phyloP scores from a whole-genome alignment of 2,888 invertebrate species.

The Litoditis marina region DNA sequence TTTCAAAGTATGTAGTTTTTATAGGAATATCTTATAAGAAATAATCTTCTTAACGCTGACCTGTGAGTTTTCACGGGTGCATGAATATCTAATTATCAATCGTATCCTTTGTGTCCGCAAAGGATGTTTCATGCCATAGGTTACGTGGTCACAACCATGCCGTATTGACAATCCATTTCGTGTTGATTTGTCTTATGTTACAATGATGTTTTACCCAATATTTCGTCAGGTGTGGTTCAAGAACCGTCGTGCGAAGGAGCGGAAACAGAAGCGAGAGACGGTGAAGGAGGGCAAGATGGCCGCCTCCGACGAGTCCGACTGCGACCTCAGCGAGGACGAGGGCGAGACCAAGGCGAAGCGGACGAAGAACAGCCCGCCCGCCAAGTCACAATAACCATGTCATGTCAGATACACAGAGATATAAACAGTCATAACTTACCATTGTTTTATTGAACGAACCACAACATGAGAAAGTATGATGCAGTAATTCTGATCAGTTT shows the following conservation, averaged over 20 bases:
- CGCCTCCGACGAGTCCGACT: conserved; percentile 29
- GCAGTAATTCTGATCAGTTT: no score
- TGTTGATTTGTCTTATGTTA: no score
- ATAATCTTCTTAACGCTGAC: no score
- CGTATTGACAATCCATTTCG: no score
- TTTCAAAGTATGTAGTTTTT: no score
- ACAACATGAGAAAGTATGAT: not conserved
- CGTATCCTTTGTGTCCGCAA: no score
- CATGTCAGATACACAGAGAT: not conserved
- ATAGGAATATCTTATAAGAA: no score
- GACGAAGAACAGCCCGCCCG: conserved; percentile 9
- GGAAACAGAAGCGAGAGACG: conserved; percentile 47
- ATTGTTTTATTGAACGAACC: conserved; percentile 1
- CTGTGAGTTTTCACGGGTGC: no score
- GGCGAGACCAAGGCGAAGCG: conserved; percentile 8
- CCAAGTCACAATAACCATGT: conserved; percentile 19
- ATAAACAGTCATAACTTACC: conserved; percentile 3
- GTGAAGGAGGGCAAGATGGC: conserved; percentile 9
- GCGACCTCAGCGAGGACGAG: conserved; percentile 32
- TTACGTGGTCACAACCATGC: no score
- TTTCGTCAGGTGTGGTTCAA: conserved; percentile 60
- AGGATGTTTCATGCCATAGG: no score
- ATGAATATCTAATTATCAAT: no score
- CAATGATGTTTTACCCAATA: not conserved
- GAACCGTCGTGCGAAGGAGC: conserved; percentile 57